Percentiles rank a stretch among this genome's conserved stretches.
These are phyloP conservation scores for Chrysemys picta DNA, from an alignment of 2,113 vertebrate genomes.

Conservation along the genomic window DNA sequence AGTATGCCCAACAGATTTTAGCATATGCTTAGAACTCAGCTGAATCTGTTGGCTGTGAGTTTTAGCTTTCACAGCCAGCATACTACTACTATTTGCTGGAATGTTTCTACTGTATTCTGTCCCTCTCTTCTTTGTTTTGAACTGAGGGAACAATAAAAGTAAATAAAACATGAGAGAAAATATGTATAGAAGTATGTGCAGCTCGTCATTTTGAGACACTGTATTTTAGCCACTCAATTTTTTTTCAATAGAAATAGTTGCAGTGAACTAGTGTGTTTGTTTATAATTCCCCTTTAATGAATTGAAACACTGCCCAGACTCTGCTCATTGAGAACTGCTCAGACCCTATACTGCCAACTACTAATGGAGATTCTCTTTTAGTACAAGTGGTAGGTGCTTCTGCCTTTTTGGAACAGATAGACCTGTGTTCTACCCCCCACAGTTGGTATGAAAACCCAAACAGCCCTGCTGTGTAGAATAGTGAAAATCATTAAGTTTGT, in stretches of 20 bases:
- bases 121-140: not conserved
- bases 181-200: not conserved
- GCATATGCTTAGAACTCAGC: not conserved
- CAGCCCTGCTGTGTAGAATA: not conserved
- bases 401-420: not conserved
- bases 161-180: not conserved
- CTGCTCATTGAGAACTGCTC: conserved; percentile 35
- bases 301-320: conserved; percentile 64
- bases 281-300: conserved; percentile 71
- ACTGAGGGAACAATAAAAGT: not conserved
- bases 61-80: not conserved
- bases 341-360: not conserved
- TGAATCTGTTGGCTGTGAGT: not conserved
- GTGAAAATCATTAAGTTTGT: not conserved
- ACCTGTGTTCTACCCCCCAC: not conserved
- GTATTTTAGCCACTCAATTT: conserved; percentile 44
- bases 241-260: not conserved
- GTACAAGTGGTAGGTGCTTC: not conserved
- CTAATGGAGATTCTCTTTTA: not conserved
- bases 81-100: not conserved
- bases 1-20: not conserved
- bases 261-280: conserved; percentile 44
- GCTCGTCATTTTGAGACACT: fast-evolving
- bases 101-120: not conserved
- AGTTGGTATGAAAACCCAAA: not conserved